Evolutionary conservation across 1,140 invertebrate species (phyloP).

Genomic region (Teleopsis dalmanni): DNA sequence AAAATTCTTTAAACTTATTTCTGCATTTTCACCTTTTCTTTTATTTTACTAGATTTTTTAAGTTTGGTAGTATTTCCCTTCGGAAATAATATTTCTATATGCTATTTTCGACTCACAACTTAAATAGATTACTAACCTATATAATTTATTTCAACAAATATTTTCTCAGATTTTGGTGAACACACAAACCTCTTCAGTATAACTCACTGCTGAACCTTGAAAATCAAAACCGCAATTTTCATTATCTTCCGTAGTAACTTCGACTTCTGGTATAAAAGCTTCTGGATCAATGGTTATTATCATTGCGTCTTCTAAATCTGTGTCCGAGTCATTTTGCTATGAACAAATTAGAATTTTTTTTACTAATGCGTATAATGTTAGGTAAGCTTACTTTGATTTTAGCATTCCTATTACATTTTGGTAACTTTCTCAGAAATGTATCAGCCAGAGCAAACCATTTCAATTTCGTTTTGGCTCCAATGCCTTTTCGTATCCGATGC

Average conservation of each 20-base stretch:
- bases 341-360: not conserved
- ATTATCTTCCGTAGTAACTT: not conserved
- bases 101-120: too few relatives aligned
- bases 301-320: constrained; percentile 10
- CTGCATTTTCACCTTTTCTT: not conserved
- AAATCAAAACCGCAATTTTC: not conserved
- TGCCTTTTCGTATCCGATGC: constrained; percentile 5
- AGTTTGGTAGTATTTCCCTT: too few relatives aligned
- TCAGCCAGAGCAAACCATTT: constrained; percentile 16
- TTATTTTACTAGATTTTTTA: not conserved
- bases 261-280: constrained; percentile 1
- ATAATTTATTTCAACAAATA: too few relatives aligned
- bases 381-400: constrained; percentile 3
- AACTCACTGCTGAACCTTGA: not conserved
- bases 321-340: constrained; percentile 6
- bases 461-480: constrained; percentile 8
- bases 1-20: not conserved
- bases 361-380: not conserved
- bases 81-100: too few relatives aligned
- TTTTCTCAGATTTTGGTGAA: too few relatives aligned
- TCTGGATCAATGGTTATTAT: constrained; percentile 12
- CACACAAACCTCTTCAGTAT: too few relatives aligned
- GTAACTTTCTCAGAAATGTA: constrained; percentile 11
- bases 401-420: not conserved
- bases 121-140: too few relatives aligned